These are phyloP conservation scores for Lepidothrix coronata DNA, from an alignment of 2,113 vertebrate genomes.

Conservation along the genomic window DNA sequence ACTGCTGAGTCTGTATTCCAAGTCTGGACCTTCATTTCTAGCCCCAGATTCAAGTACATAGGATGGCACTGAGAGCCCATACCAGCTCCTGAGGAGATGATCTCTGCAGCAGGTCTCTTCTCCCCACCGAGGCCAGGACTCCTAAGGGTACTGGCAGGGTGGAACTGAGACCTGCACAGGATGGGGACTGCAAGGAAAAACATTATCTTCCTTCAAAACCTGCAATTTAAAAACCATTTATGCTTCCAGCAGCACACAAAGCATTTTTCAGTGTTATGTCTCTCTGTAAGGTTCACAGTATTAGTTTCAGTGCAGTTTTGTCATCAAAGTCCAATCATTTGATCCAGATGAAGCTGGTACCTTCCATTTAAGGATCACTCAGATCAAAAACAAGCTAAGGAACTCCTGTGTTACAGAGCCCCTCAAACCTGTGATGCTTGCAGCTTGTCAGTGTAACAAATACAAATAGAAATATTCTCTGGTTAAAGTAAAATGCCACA, in stretches of 20 bases:
- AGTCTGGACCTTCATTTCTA: neutral
- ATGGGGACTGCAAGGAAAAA: neutral
- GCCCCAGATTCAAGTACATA: accelerated
- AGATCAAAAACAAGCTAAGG: neutral
- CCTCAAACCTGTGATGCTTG: neutral
- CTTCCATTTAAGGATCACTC: neutral
- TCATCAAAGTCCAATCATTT: neutral
- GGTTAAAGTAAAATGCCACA: neutral
- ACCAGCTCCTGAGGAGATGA: neutral
- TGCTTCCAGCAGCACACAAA: neutral
- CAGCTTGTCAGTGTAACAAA: neutral
- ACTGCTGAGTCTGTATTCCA: neutral
- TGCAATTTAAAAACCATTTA: neutral
- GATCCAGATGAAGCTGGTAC: neutral
- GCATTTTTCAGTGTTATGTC: neutral
- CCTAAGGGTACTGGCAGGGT: too few species aligned
- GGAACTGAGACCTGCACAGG: neutral
- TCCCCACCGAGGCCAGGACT: neutral
- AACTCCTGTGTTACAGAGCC: neutral
- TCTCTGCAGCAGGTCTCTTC: neutral
- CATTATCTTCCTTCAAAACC: neutral
- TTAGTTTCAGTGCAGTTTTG: neutral
- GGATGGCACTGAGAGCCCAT: neutral
- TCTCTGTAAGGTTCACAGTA: neutral
- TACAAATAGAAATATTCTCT: neutral